Conservation (phyloP, 2,888 invertebrate genomes). For the Dermolepida albohirtum region DNA sequence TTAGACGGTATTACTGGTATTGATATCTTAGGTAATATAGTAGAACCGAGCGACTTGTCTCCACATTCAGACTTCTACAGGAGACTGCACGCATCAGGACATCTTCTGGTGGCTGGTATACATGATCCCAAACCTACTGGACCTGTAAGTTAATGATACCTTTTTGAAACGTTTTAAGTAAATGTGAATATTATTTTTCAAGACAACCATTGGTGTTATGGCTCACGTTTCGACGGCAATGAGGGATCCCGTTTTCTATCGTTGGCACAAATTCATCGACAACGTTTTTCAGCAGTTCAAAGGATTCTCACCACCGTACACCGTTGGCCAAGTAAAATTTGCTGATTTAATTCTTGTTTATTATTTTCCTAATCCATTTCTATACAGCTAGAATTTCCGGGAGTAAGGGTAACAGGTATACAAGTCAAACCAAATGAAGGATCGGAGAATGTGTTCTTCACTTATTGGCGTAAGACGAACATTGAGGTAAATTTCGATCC, state of each 20-base stretch:
- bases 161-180: no score
- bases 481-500: no score
- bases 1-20: conserved; percentile 77
- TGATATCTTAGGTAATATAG: conserved; percentile 81
- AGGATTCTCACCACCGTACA: conserved; percentile 74
- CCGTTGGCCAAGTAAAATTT: conserved; percentile 66
- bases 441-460: no score
- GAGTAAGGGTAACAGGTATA: no score
- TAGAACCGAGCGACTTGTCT: conserved; percentile 76
- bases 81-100: conserved; percentile 83
- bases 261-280: conserved; percentile 83
- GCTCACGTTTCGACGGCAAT: conserved; percentile 85
- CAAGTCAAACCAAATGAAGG: no score
- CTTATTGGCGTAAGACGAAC: no score
- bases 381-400: conserved; percentile 66
- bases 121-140: conserved; percentile 87
- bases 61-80: conserved; percentile 78
- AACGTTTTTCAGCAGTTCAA: conserved; percentile 81
- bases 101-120: conserved; percentile 77
- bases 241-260: conserved; percentile 87
- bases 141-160: conserved; percentile 66
- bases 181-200: conserved; percentile 38
- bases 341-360: no score
- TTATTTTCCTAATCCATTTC: conserved; percentile 78
- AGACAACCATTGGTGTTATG: conserved; percentile 84